These are phyloP conservation scores for Tyria jacobaeae DNA, from an alignment of 2,888 invertebrate species.

Conservation along the genomic window DNA sequence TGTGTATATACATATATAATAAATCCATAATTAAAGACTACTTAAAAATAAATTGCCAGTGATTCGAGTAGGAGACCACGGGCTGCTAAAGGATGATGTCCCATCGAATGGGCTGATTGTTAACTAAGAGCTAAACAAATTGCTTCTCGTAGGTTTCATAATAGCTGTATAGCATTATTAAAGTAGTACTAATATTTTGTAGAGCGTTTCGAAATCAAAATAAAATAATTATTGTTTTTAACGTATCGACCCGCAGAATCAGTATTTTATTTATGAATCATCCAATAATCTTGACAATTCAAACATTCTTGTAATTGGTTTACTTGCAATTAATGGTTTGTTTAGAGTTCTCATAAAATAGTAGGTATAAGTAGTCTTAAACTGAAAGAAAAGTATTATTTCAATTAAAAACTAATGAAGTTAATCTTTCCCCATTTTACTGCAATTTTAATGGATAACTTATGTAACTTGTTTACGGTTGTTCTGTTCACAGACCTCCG, in stretches of 20 bases:
- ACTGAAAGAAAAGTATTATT: no score
- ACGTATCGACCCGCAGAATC: not conserved
- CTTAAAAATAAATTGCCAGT: not conserved
- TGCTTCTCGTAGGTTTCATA: not conserved
- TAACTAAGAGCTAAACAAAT: not conserved
- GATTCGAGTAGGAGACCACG: not conserved
- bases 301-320: no score
- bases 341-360: no score
- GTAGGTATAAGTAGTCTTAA: no score
- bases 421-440: no score
- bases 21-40: not conserved
- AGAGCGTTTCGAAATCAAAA: not conserved
- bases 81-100: not conserved
- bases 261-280: not conserved
- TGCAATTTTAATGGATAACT: not conserved
- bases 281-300: no score
- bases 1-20: not conserved
- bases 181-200: not conserved
- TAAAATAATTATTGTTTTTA: not conserved
- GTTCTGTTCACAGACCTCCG: slow-evolving; percentile 6
- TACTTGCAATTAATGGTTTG: no score
- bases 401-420: no score
- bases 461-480: not conserved
- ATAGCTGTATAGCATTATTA: no score
- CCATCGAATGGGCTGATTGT: not conserved